Base-by-base conservation (phyloP, 2,113 vertebrate species). In the Perca fluviatilis region DNA sequence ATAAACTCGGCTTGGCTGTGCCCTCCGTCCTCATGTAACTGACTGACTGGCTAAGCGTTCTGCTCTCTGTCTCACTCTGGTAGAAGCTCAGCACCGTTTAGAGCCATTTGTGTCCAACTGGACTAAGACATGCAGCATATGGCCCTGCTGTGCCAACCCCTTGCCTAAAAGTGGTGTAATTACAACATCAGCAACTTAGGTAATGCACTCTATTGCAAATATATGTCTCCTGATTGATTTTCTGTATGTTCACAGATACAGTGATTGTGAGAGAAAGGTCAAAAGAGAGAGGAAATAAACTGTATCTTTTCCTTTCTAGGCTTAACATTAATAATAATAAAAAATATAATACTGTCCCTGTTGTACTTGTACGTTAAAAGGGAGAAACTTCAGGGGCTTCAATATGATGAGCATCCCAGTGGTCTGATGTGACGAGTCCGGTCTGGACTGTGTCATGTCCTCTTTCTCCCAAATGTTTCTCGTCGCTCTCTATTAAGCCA, bases 101-200 rank as follows among this genome's bases (percentile, higher is more conserved):
- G 76, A 88, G 82, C 67, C 33, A 40, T 72, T 90, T 69, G 62
- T 46, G 80, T 86, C 89, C 84, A 84, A 89, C 83, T 93, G 85
- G 86, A 88, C 86, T 30, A 67, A 91, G 85, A 83, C 78, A 69
- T 78, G 49, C 70, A 88, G 68, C 89, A 91, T 88, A 89, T 84
- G 90, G 88, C 40, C 84, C 85, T 71, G 82, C 91, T 86, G 88
- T 54, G 88, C 79, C 70, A 47, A 80, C 77, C 69, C 80, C 23
- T 79, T 78, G 82, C 81, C 77, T 83, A 73, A 89, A 50, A 72
- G 71, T 63, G 64, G 16, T 15, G 16, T 64, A 53, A 85, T 85
- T 63, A 51, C 36, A 68, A 65, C 61, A 69, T 27, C 19, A 50
- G 61, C 14, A 3, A 5, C 71, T 86, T 56, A 69, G 8, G 13